These are phyloP conservation scores for Paramormyrops hopkinsi DNA, from an alignment of 2,797 vertebrate genomes.

Conservation along the genomic window DNA sequence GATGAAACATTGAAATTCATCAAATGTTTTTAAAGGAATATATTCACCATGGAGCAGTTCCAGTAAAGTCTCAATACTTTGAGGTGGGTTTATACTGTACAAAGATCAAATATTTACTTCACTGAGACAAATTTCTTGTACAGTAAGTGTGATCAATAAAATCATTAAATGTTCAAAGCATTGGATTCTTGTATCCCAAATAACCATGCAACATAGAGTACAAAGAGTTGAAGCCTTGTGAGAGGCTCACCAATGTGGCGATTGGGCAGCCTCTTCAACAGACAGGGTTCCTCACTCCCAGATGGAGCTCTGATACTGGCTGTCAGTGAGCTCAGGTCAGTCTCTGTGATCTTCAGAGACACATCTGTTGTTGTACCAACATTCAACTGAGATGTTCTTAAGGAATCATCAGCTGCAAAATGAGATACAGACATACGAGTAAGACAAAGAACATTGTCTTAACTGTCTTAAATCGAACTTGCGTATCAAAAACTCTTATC, in stretches of 20 bases:
- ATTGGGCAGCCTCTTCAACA: slow-evolving; percentile 88
- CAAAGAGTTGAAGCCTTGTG: neutral
- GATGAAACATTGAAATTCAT: neutral
- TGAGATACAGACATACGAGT: neutral
- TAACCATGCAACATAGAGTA: neutral
- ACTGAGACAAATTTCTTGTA: neutral
- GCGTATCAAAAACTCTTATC: neutral
- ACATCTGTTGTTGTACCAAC: slow-evolving; percentile 88
- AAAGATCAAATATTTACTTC: neutral
- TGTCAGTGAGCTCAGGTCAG: slow-evolving; percentile 80
- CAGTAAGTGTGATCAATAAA: neutral
- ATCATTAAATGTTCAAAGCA: neutral
- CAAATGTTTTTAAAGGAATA: neutral
- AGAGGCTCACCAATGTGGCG: slow-evolving; percentile 78
- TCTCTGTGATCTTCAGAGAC: slow-evolving; percentile 91
- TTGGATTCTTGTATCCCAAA: neutral
- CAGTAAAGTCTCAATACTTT: neutral
- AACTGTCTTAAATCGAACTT: neutral
- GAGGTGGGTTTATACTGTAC: neutral
- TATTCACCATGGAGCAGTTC: neutral
- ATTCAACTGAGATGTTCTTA: slow-evolving; percentile 89
- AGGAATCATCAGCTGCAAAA: slow-evolving; percentile 79
- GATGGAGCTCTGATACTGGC: slow-evolving; percentile 92
- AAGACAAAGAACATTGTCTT: neutral
- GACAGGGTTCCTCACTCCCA: slow-evolving; percentile 87